Evolutionary conservation across 64 coral and sea anemone species (phyloP).

Genomic region (Pachyseris speciosa): DNA sequence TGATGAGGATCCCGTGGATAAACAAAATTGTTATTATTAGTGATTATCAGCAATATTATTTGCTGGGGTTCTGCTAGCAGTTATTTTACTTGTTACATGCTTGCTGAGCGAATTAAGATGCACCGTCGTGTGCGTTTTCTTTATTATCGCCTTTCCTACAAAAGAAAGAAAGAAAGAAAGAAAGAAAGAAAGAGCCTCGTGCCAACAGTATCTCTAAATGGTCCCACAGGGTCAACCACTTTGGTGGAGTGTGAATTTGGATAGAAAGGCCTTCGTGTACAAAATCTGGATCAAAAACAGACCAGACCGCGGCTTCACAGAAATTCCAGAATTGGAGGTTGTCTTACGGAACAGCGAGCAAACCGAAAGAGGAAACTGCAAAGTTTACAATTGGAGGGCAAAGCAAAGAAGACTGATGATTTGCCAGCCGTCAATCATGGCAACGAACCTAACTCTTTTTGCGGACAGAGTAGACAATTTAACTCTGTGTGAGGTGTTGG

Average conservation of each 20-base stretch:
- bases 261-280: slow-evolving; percentile 18
- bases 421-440: slow-evolving; percentile 11
- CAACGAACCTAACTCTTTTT: slow-evolving; percentile 8
- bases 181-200: too few species aligned
- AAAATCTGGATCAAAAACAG: too few species aligned
- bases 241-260: slow-evolving; percentile 18
- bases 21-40: too few species aligned
- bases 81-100: too few species aligned
- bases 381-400: neutral
- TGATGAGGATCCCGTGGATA: too few species aligned
- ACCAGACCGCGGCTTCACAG: slow-evolving; percentile 17
- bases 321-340: neutral
- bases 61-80: too few species aligned
- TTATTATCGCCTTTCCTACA: too few species aligned
- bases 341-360: neutral
- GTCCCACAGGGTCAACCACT: neutral
- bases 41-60: too few species aligned
- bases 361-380: neutral
- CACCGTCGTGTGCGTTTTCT: too few species aligned
- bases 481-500: slow-evolving; percentile 30
- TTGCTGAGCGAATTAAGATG: too few species aligned
- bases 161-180: too few species aligned
- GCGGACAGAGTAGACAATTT: neutral
- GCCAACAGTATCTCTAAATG: too few species aligned
- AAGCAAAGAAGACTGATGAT: neutral